Conservation (phyloP, 2,113 vertebrate genomes). For the Trinectes maculatus region DNA sequence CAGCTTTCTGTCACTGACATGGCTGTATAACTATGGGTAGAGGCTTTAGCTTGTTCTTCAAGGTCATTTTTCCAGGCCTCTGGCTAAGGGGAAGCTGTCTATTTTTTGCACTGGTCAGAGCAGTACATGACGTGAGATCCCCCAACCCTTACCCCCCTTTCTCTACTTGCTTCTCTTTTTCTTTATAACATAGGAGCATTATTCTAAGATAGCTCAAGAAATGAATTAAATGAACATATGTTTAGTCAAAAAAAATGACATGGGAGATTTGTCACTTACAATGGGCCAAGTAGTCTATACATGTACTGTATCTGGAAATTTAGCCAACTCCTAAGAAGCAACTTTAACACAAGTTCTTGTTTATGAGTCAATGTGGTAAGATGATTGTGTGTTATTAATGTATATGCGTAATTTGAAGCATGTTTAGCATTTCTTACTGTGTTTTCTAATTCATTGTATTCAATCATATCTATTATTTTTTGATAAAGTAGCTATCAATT, state of each 20-base stretch:
- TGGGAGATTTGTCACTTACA: not conserved
- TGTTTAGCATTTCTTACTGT: not conserved
- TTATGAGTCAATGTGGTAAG: not conserved
- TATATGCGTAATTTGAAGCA: not conserved
- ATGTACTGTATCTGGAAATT: constrained; percentile 11
- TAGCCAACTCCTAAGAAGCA: not conserved
- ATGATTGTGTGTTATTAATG: not conserved
- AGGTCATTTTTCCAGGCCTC: constrained; percentile 70
- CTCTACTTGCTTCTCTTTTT: constrained; percentile 39
- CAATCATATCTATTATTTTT: not conserved
- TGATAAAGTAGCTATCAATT: not conserved
- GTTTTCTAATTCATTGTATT: not conserved
- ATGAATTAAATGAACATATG: constrained; percentile 23
- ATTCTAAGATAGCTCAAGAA: constrained; percentile 4
- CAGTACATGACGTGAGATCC: constrained; percentile 41
- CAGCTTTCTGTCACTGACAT: constrained; percentile 46
- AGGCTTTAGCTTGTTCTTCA: constrained; percentile 62
- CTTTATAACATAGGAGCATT: constrained; percentile 35
- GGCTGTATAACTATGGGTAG: constrained; percentile 60
- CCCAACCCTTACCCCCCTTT: not conserved
- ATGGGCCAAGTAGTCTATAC: not conserved
- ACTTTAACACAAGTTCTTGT: constrained; percentile 6
- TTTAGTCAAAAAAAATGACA: constrained; percentile 15
- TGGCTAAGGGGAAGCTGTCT: constrained; percentile 63
- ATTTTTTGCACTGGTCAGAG: constrained; percentile 64